phyloP scores from a whole-genome alignment of 2,797 vertebrate species.

The Oceanodroma leucorhoa region DNA sequence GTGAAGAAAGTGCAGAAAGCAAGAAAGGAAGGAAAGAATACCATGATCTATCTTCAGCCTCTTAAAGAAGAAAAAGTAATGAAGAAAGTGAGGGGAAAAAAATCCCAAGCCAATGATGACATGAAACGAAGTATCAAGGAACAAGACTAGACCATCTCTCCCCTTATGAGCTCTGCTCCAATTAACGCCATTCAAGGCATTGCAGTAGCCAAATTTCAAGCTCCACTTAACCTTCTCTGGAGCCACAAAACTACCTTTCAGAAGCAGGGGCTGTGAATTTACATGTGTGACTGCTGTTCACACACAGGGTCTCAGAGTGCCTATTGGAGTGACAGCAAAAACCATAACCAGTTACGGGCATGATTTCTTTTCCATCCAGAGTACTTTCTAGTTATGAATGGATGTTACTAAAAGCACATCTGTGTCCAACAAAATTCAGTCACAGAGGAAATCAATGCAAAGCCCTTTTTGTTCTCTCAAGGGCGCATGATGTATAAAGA shows the following conservation, averaged over 20 bases:
- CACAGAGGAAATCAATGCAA: background rate
- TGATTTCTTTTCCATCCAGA: slow-evolving; percentile 7
- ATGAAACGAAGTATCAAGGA: background rate
- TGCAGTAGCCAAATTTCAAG: background rate
- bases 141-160: background rate
- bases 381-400: background rate
- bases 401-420: slow-evolving; percentile 10
- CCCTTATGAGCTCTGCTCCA: background rate
- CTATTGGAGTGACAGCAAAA: background rate
- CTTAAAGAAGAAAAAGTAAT: background rate
- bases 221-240: background rate
- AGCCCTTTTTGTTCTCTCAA: background rate
- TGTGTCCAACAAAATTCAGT: background rate
- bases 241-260: slow-evolving; percentile 2
- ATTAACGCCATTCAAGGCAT: background rate
- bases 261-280: slow-evolving; percentile 5
- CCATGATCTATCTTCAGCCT: background rate
- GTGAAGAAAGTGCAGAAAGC: background rate
- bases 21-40: background rate
- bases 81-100: background rate
- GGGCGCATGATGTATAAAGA: background rate
- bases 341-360: background rate
- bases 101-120: background rate
- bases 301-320: background rate
- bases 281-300: background rate